phyloP scores from a whole-genome alignment of 2,888 invertebrate genomes.

The Chouioia cunea region DNA sequence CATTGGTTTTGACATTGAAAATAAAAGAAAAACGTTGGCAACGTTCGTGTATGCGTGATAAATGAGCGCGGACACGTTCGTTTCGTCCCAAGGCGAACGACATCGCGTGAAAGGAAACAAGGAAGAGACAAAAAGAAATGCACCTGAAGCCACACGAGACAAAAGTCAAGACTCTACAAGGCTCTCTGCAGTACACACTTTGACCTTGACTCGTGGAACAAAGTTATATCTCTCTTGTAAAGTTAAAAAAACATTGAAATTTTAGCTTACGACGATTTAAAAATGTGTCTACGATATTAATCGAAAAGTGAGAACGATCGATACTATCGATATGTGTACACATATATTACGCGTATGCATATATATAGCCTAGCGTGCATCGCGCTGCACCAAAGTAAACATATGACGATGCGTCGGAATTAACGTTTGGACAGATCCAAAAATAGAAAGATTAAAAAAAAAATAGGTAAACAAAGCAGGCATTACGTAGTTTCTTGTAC shows the following conservation, averaged over 20 bases:
- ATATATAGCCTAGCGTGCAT: too few species aligned
- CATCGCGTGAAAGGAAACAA: slow-evolving; percentile 24
- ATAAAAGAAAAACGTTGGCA: slow-evolving; percentile 6
- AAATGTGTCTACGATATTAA: slow-evolving; percentile 18
- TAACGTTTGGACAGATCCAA: slow-evolving; percentile 20
- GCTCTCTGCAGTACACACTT: background rate
- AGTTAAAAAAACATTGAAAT: background rate
- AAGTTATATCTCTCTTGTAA: background rate
- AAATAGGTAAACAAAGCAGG: slow-evolving; percentile 32
- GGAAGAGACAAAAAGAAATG: slow-evolving; percentile 4
- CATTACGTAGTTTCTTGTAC: background rate
- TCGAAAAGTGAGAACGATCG: slow-evolving; percentile 32
- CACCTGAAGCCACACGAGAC: background rate
- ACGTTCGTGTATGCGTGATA: too few species aligned
- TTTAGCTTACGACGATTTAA: background rate
- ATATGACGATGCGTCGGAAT: slow-evolving; percentile 25
- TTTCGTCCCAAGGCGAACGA: slow-evolving; percentile 28
- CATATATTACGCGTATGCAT: too few species aligned
- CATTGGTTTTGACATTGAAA: background rate
- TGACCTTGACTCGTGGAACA: too few species aligned
- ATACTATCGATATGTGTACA: slow-evolving; percentile 13
- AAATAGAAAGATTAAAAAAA: slow-evolving; percentile 32
- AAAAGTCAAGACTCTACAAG: slow-evolving; percentile 13
- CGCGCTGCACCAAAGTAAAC: background rate
- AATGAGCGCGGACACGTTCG: too few species aligned